Conservation (phyloP, 2,113 vertebrate species). For the Apeltes quadracus region DNA sequence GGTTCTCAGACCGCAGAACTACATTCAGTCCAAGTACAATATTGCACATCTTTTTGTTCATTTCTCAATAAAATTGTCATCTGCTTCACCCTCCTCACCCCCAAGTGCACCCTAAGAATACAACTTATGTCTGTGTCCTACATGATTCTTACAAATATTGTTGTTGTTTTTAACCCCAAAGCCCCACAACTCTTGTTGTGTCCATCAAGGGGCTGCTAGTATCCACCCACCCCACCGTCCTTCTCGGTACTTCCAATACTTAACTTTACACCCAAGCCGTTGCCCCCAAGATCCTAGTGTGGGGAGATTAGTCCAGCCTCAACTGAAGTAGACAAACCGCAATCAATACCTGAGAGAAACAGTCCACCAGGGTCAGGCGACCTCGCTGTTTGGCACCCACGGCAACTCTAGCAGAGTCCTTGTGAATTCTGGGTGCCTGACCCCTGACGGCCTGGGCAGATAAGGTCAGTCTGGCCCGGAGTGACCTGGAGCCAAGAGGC, state of each 20-base stretch:
- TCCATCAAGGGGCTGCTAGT: constrained; percentile 41
- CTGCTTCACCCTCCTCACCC: constrained; percentile 27
- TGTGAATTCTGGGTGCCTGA: constrained; percentile 85
- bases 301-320: constrained; percentile 64
- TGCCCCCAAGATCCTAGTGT: constrained; percentile 59
- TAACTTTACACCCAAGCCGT: constrained; percentile 65
- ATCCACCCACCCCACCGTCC: constrained; percentile 43
- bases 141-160: constrained; percentile 25
- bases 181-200: constrained; percentile 34
- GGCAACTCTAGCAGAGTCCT: constrained; percentile 63
- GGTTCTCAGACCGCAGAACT: background rate
- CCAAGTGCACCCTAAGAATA: constrained; percentile 31
- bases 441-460: constrained; percentile 85
- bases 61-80: constrained; percentile 35
- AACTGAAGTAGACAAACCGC: constrained; percentile 69
- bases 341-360: constrained; percentile 78
- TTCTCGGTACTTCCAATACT: constrained; percentile 59
- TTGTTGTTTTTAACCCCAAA: constrained; percentile 38
- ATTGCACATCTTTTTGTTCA: constrained; percentile 20
- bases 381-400: constrained; percentile 63
- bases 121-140: constrained; percentile 18
- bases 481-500: constrained; percentile 75
- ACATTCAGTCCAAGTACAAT: background rate
- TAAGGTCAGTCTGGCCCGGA: constrained; percentile 85
- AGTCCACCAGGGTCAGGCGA: constrained; percentile 61